These are phyloP conservation scores for Nymphalis polychloros DNA, from an alignment of 2,888 invertebrate genomes.

Conservation along the genomic window DNA sequence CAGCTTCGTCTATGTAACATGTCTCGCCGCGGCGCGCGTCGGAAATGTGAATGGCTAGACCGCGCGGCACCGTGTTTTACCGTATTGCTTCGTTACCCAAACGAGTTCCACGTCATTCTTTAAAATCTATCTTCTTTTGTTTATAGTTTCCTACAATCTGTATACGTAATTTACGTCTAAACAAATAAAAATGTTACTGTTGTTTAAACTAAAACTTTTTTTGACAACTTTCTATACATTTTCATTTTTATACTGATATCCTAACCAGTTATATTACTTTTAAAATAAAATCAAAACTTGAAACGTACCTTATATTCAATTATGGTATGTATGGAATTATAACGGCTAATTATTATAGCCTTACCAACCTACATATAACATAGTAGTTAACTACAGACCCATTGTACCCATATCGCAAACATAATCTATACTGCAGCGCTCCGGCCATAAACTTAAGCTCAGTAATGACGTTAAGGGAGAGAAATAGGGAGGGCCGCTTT, in stretches of 20 bases:
- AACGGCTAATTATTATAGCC: too few species aligned
- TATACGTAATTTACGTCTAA: conserved; percentile 1
- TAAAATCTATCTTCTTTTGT: conserved; percentile 22
- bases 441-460: conserved; percentile 41
- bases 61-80: conserved; percentile 61
- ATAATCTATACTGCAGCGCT: conserved; percentile 41
- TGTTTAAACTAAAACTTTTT: background rate
- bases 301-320: too few species aligned
- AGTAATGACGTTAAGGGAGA: conserved; percentile 40
- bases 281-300: too few species aligned
- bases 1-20: conserved; percentile 26
- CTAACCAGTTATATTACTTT: too few species aligned
- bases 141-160: conserved; percentile 19
- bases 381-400: background rate
- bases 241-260: background rate
- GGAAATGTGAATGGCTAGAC: conserved; percentile 62
- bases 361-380: background rate
- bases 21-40: conserved; percentile 48
- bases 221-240: background rate
- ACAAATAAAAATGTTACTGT: background rate
- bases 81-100: conserved; percentile 57
- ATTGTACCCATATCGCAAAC: background rate
- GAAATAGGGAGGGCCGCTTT: conserved; percentile 34
- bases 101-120: conserved; percentile 43
- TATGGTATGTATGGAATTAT: too few species aligned